Evolutionary conservation across 2,888 invertebrate species (phyloP), one percentile per base, ranked within the genome.

Genomic region (Tinea trinotella): DNA sequence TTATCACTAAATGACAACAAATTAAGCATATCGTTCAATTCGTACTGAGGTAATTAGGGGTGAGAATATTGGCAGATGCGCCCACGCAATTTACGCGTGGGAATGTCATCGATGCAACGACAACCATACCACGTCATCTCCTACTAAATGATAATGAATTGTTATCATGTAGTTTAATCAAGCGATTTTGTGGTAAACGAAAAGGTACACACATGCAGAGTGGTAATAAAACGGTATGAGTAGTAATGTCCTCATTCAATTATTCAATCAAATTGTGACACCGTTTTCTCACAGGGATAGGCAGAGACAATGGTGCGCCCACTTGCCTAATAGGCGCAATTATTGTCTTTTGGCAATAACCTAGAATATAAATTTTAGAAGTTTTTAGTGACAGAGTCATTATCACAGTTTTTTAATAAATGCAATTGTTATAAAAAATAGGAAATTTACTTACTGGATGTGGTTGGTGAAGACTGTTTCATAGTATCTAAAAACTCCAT

Each of bases 51-150:
- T 19, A 46, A 46, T 55, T 57, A 54, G 61, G 60, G 62, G 68
- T 68, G 72, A 62, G 68, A 70, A 65, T 60, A 60, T 58, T 59
- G 61, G 67, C 83, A 82, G 80, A 80, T 83, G 82, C 73, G 67
- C 61, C 9, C 12, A 58, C 62, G 13, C 13, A 13, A 46, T 7
- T 46, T 65, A 64, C 64, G 62, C 80, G 82, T 82, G 81, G 81
- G 83, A 82, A 80, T 65, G 40, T 40, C 30, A 30, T 30, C 40
- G 40, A 13, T 12, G 2, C 13, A n/a, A 7, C 35, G 4, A 22
- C 71, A 67, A 59, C 62, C 58, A 22, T 58, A 60, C 60, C 75
- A 71, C 69, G 73, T 67, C 71, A 78, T 75, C 71, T 67, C 70
- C 7, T 22, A 35, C 5, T 35, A 35, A n/a, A 4, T n/a, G 13